phyloP scores from a whole-genome alignment of 2,797 vertebrate species.

The Odontamblyopus rebecca region DNA sequence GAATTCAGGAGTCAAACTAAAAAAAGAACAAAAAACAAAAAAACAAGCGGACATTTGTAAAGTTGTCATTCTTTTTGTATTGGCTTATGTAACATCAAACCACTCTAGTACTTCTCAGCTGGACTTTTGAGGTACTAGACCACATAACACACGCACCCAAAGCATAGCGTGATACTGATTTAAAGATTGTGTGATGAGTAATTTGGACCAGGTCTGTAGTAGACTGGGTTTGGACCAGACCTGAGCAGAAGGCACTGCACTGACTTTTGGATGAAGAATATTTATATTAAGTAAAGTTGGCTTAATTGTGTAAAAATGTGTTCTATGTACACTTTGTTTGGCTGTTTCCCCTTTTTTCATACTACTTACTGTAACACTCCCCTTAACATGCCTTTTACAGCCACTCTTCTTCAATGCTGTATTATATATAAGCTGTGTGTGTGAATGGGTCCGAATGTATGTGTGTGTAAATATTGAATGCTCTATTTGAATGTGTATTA shows the following conservation, averaged over 20 bases:
- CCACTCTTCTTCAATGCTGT: slow-evolving; percentile 69
- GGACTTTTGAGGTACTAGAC: slow-evolving; percentile 83
- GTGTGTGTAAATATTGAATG: slow-evolving; percentile 48
- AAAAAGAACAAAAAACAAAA: slow-evolving; percentile 10
- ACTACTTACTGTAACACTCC: slow-evolving; percentile 57
- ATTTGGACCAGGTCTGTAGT: slow-evolving; percentile 68
- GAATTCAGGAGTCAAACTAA: slow-evolving; percentile 56
- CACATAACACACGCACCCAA: slow-evolving; percentile 52
- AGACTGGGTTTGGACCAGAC: slow-evolving; percentile 58
- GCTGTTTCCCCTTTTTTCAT: slow-evolving; percentile 55
- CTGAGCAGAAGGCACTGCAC: slow-evolving; percentile 78
- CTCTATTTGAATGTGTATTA: slow-evolving; percentile 58
- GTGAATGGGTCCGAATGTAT: slow-evolving; percentile 20
- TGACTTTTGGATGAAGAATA: slow-evolving; percentile 85
- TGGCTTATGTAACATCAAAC: slow-evolving; percentile 67
- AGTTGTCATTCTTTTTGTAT: slow-evolving; percentile 76
- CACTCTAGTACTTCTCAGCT: slow-evolving; percentile 88
- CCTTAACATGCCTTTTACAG: slow-evolving; percentile 58
- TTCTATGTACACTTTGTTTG: slow-evolving; percentile 71
- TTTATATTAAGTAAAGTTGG: slow-evolving; percentile 81
- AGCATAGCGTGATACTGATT: slow-evolving; percentile 56
- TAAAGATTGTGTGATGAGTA: slow-evolving; percentile 57
- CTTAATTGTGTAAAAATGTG: slow-evolving; percentile 70
- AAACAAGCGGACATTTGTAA: slow-evolving; percentile 63
- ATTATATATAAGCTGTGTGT: slow-evolving; percentile 57